Base-by-base conservation (phyloP, 2,888 invertebrate genomes). In the Eumerus sabulonum region DNA sequence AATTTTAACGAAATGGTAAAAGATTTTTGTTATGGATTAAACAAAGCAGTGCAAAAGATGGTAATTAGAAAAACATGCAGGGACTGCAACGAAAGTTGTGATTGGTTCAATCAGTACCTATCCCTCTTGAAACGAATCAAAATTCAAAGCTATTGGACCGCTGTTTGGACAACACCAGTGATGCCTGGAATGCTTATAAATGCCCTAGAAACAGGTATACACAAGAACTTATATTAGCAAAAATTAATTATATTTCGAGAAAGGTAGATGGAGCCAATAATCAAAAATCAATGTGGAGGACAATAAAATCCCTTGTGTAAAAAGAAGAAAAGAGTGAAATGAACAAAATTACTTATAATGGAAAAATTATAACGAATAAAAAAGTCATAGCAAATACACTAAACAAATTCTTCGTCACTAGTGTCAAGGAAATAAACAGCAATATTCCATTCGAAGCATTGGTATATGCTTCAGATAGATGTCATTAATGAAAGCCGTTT, bases 301-400 rank as follows among this genome's bases (percentile, higher is more conserved):
- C 27, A 47, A 47, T 18, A 47, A 45, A 45, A 47, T 16, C 47
- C 14, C 47, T 48, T 19, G 48, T 48, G 5, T 13, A 18, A 48
- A 48, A 18, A 48, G 27, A 48, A 48, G 19, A 27, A 27, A n/a
- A 35, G 14, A 9, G 16, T 16, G 14, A 13, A 51, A 51, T 51
- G 14, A 51, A 35, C 0, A 51, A 51, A 51, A 13, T 35, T 2
- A 27, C 27, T 27, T 12, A 27, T 51, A 35, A 51, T 35, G 50
- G 35, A 35, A 51, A 27, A 51, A 35, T 51, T 35, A 51, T 51
- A 35, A 14, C 50, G 27, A 51, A 51, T 35, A 51, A 51, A 51
- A 35, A 14, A 27, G 1, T 51, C 1, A 51, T 27, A 35, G 50
- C 50, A 14, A 51, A 35, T 7, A 36, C 50, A 35, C 35, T 27